Evolutionary conservation across 2,888 invertebrate genomes (phyloP), one percentile per base, ranked within the genome.

Genomic region (Drosophila helvetica): DNA sequence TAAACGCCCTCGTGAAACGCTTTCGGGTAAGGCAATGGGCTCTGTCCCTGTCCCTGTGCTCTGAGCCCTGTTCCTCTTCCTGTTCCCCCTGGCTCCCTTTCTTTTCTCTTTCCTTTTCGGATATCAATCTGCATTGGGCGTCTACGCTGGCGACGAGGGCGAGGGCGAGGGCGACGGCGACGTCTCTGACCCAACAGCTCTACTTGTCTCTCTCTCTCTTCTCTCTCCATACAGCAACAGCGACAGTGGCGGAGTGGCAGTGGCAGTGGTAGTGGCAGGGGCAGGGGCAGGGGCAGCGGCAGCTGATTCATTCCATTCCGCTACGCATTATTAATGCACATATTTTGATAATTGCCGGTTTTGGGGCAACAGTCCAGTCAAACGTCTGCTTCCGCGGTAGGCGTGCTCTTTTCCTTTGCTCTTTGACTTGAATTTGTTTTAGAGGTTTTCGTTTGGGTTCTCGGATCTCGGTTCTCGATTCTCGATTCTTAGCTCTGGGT

Each of bases 341-440:
- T 90, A 89, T 90, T 90, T 90, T 79, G 88, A 88, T 90, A 90
- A 90, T 90, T 90, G 88, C 82, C 80, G 90, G 90, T 81, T 90
- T 80, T 69, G 85, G 80, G 69, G n/a, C 38, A 10, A 10, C 30
- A 30, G 30, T 30, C 30, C 79, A 77, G 80, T 79, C 77, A 84
- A 84, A 80, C 72, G 85, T 86, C 84, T 85, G 85, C 87, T 85
- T 85, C 79, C 82, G 84, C 80, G 89, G 89, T 86, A 82, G 88
- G 87, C 87, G 87, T 85, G 75, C 68, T 72, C 66, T 57, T 72
- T 66, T 62, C 62, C 58, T 59, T 70, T 71, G 69, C 80, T 76
- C 72, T 83, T 81, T 78, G 76, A 71, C 80, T 74, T 78, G 73
- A 85, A 85, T 84, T 85, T 81, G 82, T 79, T 85, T 82, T 84